Evolutionary conservation across 1,140 invertebrate species (phyloP).

Genomic region (Metopolophium dirhodum): DNA sequence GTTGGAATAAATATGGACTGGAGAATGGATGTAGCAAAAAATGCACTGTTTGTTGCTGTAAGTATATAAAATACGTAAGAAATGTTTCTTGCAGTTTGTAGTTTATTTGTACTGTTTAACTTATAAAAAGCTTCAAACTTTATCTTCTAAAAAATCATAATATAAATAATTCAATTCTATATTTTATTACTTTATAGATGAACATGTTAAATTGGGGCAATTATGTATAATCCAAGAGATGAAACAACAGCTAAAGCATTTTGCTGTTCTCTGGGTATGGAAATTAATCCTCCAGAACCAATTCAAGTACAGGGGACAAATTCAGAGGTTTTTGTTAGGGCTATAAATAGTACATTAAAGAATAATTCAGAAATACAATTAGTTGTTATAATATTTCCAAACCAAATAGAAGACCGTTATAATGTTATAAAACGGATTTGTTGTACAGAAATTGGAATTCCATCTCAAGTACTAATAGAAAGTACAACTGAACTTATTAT

Average conservation of each 20-base stretch:
- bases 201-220: conserved; percentile 71
- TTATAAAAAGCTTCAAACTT: neutral
- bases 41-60: conserved; percentile 64
- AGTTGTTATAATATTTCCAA: conserved; percentile 81
- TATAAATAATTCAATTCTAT: neutral
- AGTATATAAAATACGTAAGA: neutral
- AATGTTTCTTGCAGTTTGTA: neutral
- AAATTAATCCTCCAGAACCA: conserved; percentile 66
- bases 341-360: neutral
- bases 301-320: neutral
- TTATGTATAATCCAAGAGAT: conserved; percentile 73
- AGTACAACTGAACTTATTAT: neutral
- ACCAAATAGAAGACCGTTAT: conserved; percentile 83
- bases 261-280: conserved; percentile 73
- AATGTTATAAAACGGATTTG: conserved; percentile 87
- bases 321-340: neutral
- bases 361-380: conserved; percentile 68
- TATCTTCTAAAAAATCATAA: too few relatives aligned
- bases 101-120: neutral
- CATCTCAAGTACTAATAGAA: conserved; percentile 73
- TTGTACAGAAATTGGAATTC: conserved; percentile 78
- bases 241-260: conserved; percentile 69
- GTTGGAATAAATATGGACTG: conserved; percentile 72
- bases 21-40: conserved; percentile 68
- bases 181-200: conserved; percentile 62